Percentiles rank a stretch among this genome's conserved stretches.
phyloP scores from a whole-genome alignment of 2,888 invertebrate species.

The Nymphalis polychloros region DNA sequence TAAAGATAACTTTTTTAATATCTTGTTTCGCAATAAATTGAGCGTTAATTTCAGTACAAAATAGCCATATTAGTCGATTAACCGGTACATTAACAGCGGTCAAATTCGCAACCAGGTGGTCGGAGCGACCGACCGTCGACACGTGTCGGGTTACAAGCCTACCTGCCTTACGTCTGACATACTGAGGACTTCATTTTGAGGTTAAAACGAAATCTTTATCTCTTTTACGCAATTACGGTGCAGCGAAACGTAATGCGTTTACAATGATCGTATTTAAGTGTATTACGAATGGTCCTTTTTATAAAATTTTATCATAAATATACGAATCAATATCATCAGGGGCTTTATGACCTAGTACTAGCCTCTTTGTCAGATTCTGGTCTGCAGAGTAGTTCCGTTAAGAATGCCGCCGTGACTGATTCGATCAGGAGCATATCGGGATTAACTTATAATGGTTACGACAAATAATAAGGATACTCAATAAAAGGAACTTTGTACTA shows the following conservation, averaged over 20 bases:
- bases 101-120: slow-evolving; percentile 26
- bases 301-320: no score
- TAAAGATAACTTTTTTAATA: slow-evolving; percentile 6
- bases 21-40: slow-evolving; percentile 28
- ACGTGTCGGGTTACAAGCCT: slow-evolving; percentile 23
- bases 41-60: slow-evolving; percentile 28
- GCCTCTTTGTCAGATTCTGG: background rate
- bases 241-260: no score
- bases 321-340: no score
- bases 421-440: no score
- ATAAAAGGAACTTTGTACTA: no score
- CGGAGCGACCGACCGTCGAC: slow-evolving; percentile 13
- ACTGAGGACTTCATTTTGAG: slow-evolving; percentile 20
- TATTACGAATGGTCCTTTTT: no score
- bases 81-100: slow-evolving; percentile 12
- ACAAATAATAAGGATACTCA: no score
- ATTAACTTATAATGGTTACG: no score
- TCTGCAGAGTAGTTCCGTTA: background rate
- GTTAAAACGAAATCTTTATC: background rate
- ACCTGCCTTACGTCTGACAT: slow-evolving; percentile 23
- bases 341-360: no score
- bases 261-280: no score
- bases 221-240: background rate
- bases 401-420: no score
- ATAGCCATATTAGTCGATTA: slow-evolving; percentile 17